Evolutionary conservation across 2,888 invertebrate genomes (phyloP), one percentile per base, ranked within the genome.

Genomic region (Drosophila hawaiiensis): DNA sequence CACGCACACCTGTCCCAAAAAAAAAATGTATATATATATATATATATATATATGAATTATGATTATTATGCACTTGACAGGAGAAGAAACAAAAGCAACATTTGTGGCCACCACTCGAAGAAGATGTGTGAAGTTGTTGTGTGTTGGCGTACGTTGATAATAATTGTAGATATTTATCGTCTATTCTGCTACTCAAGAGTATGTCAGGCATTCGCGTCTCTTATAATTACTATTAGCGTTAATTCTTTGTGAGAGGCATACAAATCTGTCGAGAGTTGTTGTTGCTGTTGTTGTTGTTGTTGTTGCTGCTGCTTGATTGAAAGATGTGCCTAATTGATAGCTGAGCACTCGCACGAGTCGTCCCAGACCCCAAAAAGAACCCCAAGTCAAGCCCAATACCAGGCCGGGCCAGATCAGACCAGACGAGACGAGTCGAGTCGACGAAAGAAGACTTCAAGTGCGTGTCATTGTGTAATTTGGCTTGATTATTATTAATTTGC

Each of bases 241-340:
- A 83, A 85, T 87, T 87, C 84, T 73, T 77, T 73, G 50, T 64
- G 65, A 58, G 78, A 53, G 60, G 47, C 61, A 67, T 56, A 80
- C 69, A 79, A 79, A 80, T 77, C 77, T 77, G 59, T 73, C 37
- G 41, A 76, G 76, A 69, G 67, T 69, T 55, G 58, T 65, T 70
- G 55, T 41, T 60, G 35, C 0, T 37, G 35, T 14, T 33, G 14
- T 4, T 33, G 31, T 14, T 35, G 37, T n/a, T n/a, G n/a, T 19
- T 54, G 65, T 64, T 61, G 60, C 52, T 65, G 68, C 53, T 54
- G 49, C 71, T 80, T 90, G 91, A 90, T 89, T 90, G 91, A 89
- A 89, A 88, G 91, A 89, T 89, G 88, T 89, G 84, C 89, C 84
- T 88, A 88, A 88, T 88, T 90, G 91, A 88, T 89, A 90, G 84